phyloP scores from a whole-genome alignment of 2,888 invertebrate species.

The Ochropacha duplaris region DNA sequence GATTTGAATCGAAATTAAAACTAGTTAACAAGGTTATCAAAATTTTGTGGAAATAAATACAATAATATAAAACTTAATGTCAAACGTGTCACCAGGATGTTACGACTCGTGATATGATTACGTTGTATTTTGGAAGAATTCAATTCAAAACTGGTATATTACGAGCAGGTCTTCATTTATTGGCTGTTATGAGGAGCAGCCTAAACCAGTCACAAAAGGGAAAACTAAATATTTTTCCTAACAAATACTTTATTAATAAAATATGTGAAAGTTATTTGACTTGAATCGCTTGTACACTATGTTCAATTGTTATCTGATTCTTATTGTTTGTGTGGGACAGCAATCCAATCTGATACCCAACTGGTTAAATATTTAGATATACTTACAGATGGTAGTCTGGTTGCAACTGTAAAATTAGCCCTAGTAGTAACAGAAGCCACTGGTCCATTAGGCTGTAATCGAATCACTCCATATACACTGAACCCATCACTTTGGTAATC shows the following conservation, averaged over 20 bases:
- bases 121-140: too few relatives aligned
- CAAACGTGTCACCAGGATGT: not conserved
- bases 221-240: too few relatives aligned
- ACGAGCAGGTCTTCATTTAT: too few relatives aligned
- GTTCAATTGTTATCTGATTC: too few relatives aligned
- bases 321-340: too few relatives aligned
- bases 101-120: not conserved
- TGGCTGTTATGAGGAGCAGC: too few relatives aligned
- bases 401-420: constrained; percentile 57
- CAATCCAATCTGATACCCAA: too few relatives aligned
- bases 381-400: constrained; percentile 53
- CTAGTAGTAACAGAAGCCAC: constrained; percentile 42
- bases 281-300: too few relatives aligned
- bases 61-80: not conserved
- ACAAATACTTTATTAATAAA: not conserved
- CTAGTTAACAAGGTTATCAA: not conserved
- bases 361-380: constrained; percentile 16
- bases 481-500: constrained; percentile 50
- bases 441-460: constrained; percentile 40
- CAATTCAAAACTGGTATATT: too few relatives aligned
- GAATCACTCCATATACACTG: constrained; percentile 50
- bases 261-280: not conserved
- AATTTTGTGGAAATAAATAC: not conserved
- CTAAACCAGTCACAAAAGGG: too few relatives aligned
- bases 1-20: not conserved